phyloP scores from a whole-genome alignment of 2,113 vertebrate genomes.

The Electrona antarctica region DNA sequence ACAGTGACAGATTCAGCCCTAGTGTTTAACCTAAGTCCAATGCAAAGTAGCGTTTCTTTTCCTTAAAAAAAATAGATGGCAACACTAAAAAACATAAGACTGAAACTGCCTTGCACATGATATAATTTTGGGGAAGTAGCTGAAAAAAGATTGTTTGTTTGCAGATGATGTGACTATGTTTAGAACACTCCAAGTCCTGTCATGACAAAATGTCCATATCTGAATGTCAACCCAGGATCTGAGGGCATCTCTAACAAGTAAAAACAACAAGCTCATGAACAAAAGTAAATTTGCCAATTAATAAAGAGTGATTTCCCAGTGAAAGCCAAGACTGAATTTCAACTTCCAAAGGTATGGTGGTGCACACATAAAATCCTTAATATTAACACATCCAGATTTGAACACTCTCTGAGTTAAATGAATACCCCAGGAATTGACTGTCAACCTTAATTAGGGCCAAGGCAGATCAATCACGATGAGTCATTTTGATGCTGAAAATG shows the following conservation, averaged over 20 bases:
- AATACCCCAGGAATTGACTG: no score
- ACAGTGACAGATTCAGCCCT: slow-evolving; percentile 58
- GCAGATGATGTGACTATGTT: slow-evolving; percentile 51
- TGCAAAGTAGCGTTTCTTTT: slow-evolving; percentile 59
- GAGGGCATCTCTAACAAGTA: background rate
- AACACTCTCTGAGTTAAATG: no score
- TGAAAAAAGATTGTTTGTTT: slow-evolving; percentile 62
- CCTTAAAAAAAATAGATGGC: slow-evolving; percentile 51
- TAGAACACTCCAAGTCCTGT: slow-evolving; percentile 45
- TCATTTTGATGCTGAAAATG: slow-evolving; percentile 57
- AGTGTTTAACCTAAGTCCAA: slow-evolving; percentile 66
- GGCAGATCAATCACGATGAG: slow-evolving; percentile 61
- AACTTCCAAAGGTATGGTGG: background rate
- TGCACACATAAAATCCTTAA: slow-evolving; percentile 3
- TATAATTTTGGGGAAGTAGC: slow-evolving; percentile 71
- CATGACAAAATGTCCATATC: slow-evolving; percentile 37
- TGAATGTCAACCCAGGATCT: slow-evolving; percentile 47
- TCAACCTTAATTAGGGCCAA: slow-evolving; percentile 18
- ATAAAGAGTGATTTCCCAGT: slow-evolving; percentile 25
- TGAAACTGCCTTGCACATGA: slow-evolving; percentile 54
- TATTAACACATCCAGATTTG: no score
- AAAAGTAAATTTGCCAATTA: background rate
- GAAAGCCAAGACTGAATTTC: slow-evolving; percentile 24
- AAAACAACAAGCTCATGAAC: background rate
- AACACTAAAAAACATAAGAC: slow-evolving; percentile 54